Evolutionary conservation across 2,113 vertebrate species (phyloP).

Genomic region (Gila orcuttii): DNA sequence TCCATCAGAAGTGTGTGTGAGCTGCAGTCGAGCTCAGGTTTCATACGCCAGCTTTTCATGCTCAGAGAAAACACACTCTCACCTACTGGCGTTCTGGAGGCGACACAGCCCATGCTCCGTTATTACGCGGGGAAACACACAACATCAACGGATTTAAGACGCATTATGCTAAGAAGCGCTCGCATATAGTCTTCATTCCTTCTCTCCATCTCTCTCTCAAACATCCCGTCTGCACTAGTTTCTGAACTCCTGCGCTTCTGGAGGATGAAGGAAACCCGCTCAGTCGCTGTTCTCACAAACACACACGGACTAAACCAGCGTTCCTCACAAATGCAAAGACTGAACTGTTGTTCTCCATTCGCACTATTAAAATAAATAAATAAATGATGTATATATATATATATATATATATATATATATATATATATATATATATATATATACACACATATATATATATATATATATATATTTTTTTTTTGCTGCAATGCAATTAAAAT

Average conservation of each 20-base stretch:
- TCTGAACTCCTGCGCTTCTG: background rate
- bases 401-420: too few species aligned
- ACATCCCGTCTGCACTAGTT: constrained; percentile 36
- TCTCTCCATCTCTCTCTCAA: constrained; percentile 49
- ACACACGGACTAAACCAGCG: background rate
- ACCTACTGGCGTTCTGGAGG: constrained; percentile 86
- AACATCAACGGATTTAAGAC: background rate
- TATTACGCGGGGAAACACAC: background rate
- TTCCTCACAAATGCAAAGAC: background rate
- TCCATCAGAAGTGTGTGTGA: background rate
- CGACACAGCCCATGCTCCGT: constrained; percentile 85
- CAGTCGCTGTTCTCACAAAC: background rate
- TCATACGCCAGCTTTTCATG: constrained; percentile 55
- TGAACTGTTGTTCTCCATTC: background rate
- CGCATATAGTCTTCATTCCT: constrained; percentile 49
- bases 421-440: too few species aligned
- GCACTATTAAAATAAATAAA: too few species aligned
- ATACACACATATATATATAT: too few species aligned
- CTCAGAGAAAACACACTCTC: constrained; percentile 71
- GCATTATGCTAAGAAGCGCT: constrained; percentile 13
- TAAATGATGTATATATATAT: too few species aligned
- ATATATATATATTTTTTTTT: too few species aligned
- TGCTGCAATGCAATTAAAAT: too few species aligned
- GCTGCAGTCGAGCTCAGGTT: constrained; percentile 32
- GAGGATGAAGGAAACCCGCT: background rate